Percentiles rank a stretch among this genome's conserved stretches.
phyloP scores from a whole-genome alignment of 2,888 invertebrate genomes.

The Molorchus minor region DNA sequence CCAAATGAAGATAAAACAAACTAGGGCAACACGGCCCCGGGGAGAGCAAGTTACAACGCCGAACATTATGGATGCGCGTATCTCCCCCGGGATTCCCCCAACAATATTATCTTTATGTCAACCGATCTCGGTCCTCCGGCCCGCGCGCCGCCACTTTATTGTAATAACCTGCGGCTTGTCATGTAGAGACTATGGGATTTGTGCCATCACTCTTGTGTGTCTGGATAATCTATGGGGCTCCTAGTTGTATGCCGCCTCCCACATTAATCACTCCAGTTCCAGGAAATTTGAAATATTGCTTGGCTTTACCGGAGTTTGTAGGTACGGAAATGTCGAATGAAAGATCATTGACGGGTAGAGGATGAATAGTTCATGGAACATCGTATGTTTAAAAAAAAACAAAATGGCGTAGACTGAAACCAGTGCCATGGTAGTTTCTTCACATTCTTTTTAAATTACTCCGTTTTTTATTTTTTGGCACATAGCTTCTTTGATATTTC shows the following conservation, averaged over 20 bases:
- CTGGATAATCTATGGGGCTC: constrained; percentile 4
- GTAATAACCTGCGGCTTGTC: constrained; percentile 13
- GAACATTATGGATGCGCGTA: constrained; percentile 15
- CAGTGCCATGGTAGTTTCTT: too few species aligned
- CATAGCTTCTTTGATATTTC: too few species aligned
- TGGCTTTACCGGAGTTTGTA: not conserved
- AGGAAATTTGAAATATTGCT: not conserved
- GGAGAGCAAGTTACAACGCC: constrained; percentile 4
- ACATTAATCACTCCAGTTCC: not conserved
- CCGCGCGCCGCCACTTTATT: constrained; percentile 5
- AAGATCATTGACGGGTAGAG: too few species aligned
- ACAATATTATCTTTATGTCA: constrained; percentile 21
- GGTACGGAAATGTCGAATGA: not conserved
- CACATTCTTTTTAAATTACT: too few species aligned
- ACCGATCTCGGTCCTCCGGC: constrained; percentile 4
- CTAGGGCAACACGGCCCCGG: not conserved
- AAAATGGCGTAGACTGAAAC: too few species aligned
- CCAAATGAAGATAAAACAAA: constrained; percentile 12
- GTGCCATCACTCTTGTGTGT: not conserved
- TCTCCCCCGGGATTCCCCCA: constrained; percentile 4
- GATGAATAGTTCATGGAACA: too few species aligned
- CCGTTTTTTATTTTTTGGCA: too few species aligned
- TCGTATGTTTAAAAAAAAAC: too few species aligned
- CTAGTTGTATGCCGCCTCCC: not conserved
- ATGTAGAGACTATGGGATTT: not conserved